These are phyloP conservation scores for Phataginus tricuspis DNA, from an alignment of 2,797 vertebrate genomes.

Conservation along the genomic window DNA sequence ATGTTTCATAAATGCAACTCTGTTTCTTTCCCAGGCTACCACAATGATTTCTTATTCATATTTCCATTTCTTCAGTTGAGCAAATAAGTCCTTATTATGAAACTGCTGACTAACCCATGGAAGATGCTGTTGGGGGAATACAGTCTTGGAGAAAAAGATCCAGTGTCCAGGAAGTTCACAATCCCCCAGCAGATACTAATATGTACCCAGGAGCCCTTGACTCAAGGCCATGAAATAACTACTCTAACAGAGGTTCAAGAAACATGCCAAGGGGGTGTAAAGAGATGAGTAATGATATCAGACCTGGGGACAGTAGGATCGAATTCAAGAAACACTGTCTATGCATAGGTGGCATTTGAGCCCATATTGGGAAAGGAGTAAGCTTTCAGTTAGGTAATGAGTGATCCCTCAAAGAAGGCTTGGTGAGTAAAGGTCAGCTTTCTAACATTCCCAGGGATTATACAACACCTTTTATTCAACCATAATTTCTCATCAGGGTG, in stretches of 20 bases:
- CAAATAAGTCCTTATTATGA: background rate
- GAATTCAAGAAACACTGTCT: background rate
- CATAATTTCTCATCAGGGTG: background rate
- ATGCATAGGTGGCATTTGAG: background rate
- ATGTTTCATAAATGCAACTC: background rate
- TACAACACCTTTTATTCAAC: background rate
- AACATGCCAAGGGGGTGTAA: background rate
- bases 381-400: background rate
- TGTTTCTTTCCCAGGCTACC: background rate
- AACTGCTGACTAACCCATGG: background rate
- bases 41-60: background rate
- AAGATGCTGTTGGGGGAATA: background rate
- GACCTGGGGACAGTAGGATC: background rate
- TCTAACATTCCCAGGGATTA: background rate
- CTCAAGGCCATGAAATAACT: background rate
- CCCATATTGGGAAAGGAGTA: background rate
- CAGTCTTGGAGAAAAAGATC: background rate
- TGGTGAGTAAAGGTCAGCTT: background rate
- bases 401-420: background rate
- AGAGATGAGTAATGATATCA: background rate
- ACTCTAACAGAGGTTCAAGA: background rate
- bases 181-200: background rate
- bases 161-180: background rate
- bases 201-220: background rate
- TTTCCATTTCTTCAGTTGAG: background rate